A percentile compares a stretch with the other conserved stretches of the same genome.
Conservation (phyloP, 1,140 invertebrate species). For the Pararge aegeria region DNA sequence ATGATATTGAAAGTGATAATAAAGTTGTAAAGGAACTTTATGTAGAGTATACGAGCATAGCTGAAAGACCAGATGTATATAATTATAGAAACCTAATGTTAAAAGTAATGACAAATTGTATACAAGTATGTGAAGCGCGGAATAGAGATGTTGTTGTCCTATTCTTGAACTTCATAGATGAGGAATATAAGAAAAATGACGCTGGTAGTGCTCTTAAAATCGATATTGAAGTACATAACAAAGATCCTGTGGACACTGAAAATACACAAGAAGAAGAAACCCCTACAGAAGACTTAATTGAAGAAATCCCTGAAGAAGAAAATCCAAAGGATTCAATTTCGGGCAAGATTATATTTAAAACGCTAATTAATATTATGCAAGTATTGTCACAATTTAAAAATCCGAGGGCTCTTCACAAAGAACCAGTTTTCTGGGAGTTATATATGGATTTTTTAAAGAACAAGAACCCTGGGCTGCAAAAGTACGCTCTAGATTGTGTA, state of each 20-base stretch:
- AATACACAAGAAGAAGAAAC: conserved; percentile 56
- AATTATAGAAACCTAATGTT: conserved; percentile 91
- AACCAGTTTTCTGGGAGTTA: conserved; percentile 86
- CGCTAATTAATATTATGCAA: conserved; percentile 86
- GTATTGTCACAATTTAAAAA: conserved; percentile 91
- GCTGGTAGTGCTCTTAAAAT: conserved; percentile 58
- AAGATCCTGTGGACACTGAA: conserved; percentile 45
- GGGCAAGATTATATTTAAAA: conserved; percentile 80
- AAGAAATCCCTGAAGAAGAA: conserved; percentile 34
- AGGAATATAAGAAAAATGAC: conserved; percentile 76
- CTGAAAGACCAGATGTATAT: conserved; percentile 83
- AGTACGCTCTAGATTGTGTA: conserved; percentile 91
- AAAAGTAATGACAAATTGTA: conserved; percentile 87
- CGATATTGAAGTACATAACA: conserved; percentile 53
- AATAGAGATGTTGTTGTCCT: conserved; percentile 89
- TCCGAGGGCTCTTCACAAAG: conserved; percentile 88
- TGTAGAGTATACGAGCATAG: conserved; percentile 61
- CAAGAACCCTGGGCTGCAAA: conserved; percentile 89
- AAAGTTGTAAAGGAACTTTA: conserved; percentile 56
- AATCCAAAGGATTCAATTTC: conserved; percentile 58
- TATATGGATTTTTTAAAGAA: conserved; percentile 90
- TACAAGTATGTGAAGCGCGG: conserved; percentile 87
- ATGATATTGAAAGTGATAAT: conserved; percentile 51
- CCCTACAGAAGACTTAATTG: conserved; percentile 26
- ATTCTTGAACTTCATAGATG: conserved; percentile 90